These are phyloP conservation scores for Hiodon alosoides DNA, from an alignment of 2,113 vertebrate genomes.

Conservation along the genomic window DNA sequence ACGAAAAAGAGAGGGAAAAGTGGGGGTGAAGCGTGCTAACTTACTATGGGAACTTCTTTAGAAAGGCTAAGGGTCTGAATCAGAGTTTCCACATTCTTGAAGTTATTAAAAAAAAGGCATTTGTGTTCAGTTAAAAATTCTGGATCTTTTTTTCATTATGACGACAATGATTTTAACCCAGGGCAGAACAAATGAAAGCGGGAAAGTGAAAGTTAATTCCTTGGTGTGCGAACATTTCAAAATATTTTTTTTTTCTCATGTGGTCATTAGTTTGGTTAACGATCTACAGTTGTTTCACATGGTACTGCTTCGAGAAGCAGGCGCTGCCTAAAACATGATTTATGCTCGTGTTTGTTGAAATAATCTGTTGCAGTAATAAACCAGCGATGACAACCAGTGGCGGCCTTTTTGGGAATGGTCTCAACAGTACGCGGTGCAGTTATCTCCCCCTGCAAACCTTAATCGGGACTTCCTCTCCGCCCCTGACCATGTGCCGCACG, in stretches of 20 bases:
- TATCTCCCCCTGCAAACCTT: background rate
- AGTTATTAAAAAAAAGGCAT: conserved; percentile 27
- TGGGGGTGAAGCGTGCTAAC: conserved; percentile 51
- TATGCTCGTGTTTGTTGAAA: background rate
- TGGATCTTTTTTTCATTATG: conserved; percentile 41
- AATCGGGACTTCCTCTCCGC: background rate
- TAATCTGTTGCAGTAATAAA: background rate
- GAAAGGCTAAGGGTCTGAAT: conserved; percentile 49
- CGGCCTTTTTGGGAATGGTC: background rate
- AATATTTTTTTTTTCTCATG: conserved; percentile 23
- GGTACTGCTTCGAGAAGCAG: background rate
- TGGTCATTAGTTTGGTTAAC: conserved; percentile 46
- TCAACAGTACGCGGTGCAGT: background rate
- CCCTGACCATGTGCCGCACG: background rate
- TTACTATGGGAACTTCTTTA: conserved; percentile 67
- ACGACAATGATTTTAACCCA: background rate
- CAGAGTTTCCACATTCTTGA: conserved; percentile 47
- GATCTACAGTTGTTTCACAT: conserved; percentile 18
- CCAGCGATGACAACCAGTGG: background rate
- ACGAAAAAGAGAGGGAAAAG: conserved; percentile 35
- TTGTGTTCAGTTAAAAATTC: conserved; percentile 59
- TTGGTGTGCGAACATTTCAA: conserved; percentile 9
- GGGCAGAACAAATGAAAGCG: conserved; percentile 18
- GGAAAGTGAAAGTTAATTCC: conserved; percentile 24
- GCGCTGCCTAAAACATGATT: no score